Base-by-base conservation (phyloP, 2,797 vertebrate species). In the Galagoides demidoff region DNA sequence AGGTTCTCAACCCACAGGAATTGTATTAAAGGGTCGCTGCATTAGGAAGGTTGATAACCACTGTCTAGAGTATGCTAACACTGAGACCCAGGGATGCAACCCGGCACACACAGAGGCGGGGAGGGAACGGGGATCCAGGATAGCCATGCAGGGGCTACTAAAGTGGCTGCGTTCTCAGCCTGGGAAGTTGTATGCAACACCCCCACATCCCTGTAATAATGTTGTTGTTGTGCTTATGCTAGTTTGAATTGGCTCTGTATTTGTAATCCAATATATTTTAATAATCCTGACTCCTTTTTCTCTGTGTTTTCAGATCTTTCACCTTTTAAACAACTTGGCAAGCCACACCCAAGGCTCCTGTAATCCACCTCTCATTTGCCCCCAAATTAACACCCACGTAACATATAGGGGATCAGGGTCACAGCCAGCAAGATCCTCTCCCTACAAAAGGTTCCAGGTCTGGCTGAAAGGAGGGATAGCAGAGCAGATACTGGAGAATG, bases 101-200 rank as follows among this genome's bases (percentile, higher is more conserved):
- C 23, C 59, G 27, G 59, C 31, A 27, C 17, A 4, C 14, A 2
- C 27, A 5, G 64, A 88, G 52, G 22, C 27, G 31, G 52, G 34
- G 64, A 45, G 31, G 25, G 14, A 23, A 25, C 43, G 23, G 52
- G 25, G 19, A 23, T n/a, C 34, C 5, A 3, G 22, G 29, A 66
- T 12, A 10, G 49, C 34, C 4, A 0, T 7, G 73, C 5, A 0
- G 20, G 0, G 2, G 29, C 64, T 57, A 10, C 63, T 23, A 1
- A 31, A 43, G n/a, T 1, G 17, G 45, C 25, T 31, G 4, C 9
- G 17, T 2, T 39, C 52, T 23, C 34, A 78, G 22, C 0, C 27
- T 20, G n/a, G 27, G 20, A 39, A 25, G 76, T 57, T 8, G n/a
- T 20, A 34, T 2, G 8, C 25, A 7, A 23, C 81, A 29, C 17